Percentiles rank a stretch among this genome's conserved stretches.
phyloP scores from a whole-genome alignment of 2,113 vertebrate species.

The Gymnogyps californianus region DNA sequence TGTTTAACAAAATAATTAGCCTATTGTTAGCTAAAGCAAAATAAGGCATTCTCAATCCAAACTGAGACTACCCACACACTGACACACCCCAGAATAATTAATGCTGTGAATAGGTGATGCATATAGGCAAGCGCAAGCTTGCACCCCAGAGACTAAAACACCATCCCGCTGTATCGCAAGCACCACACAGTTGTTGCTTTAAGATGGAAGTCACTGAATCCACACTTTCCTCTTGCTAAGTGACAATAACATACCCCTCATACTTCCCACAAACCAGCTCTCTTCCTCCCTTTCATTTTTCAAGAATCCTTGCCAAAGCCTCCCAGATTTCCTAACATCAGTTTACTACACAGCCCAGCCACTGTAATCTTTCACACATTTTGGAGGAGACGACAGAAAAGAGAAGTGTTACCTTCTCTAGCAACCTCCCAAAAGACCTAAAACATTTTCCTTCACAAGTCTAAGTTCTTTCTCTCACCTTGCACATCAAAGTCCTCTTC shows the following conservation, averaged over 20 bases:
- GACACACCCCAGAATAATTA: neutral
- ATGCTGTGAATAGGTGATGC: neutral
- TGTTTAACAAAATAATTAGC: conserved; percentile 45
- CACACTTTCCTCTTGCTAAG: neutral
- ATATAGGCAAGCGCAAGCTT: neutral
- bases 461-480: conserved; percentile 13
- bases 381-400: neutral
- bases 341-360: neutral
- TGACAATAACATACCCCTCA: neutral
- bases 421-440: neutral
- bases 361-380: neutral
- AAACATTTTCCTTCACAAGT: neutral
- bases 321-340: neutral
- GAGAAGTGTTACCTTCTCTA: neutral
- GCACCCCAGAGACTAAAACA: neutral
- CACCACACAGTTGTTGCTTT: neutral
- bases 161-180: accelerated
- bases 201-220: neutral
- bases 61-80: neutral
- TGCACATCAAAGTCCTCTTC: conserved; percentile 39
- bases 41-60: neutral
- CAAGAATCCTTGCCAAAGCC: neutral
- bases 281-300: neutral
- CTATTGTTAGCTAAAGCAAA: neutral
- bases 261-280: neutral